phyloP scores from a whole-genome alignment of 2,113 vertebrate species.

The Emydocephalus ijimae region DNA sequence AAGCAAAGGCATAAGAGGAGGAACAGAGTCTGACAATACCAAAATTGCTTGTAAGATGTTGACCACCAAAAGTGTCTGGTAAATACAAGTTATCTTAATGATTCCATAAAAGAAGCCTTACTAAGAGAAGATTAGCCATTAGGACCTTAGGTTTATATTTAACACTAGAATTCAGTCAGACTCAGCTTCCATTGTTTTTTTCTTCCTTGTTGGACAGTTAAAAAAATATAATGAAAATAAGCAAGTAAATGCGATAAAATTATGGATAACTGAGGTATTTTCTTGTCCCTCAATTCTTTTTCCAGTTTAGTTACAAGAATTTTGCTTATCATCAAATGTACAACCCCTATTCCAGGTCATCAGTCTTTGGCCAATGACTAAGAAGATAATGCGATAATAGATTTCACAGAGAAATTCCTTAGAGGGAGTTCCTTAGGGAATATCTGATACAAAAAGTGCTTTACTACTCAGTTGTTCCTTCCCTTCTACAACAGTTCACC shows the following conservation, averaged over 20 bases:
- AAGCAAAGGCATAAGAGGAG: background rate
- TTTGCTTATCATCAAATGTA: background rate
- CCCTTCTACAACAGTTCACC: background rate
- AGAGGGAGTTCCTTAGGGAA: background rate
- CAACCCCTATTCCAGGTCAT: background rate
- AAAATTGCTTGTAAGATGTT: background rate
- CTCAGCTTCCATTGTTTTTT: background rate
- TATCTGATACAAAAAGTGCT: background rate
- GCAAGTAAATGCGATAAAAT: fast-evolving
- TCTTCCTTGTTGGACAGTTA: background rate
- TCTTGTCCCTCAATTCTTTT: background rate
- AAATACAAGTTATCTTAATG: background rate
- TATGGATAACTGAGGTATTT: background rate
- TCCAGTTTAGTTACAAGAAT: background rate
- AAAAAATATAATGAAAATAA: background rate
- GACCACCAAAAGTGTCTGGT: background rate
- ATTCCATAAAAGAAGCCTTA: background rate
- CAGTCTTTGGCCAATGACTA: background rate
- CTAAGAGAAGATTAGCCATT: fast-evolving
- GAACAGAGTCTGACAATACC: background rate
- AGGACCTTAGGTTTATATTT: background rate
- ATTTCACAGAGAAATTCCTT: background rate
- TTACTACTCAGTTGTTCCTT: background rate
- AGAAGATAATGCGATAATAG: background rate
- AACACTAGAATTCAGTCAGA: fast-evolving